phyloP scores from a whole-genome alignment of 2,888 invertebrate species.

The Gasteruption jaculator region DNA sequence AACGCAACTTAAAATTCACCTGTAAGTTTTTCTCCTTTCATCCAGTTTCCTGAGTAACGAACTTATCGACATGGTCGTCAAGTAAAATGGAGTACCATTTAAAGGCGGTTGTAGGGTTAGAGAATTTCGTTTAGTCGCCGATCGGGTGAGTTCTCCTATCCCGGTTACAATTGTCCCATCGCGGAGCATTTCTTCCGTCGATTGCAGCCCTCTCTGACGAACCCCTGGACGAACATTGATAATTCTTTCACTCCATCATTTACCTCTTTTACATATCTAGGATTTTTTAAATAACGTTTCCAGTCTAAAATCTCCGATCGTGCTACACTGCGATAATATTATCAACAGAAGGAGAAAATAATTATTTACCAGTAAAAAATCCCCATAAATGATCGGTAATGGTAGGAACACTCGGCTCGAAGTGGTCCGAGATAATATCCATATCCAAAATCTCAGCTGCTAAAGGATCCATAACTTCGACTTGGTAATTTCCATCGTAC shows the following conservation, averaged over 20 bases:
- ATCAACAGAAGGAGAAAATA: too few species aligned
- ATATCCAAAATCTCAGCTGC: conserved; percentile 72
- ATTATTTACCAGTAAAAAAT: conserved; percentile 63
- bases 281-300: conserved; percentile 4
- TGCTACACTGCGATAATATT: too few species aligned
- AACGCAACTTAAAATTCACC: conserved; percentile 51
- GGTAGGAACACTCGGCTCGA: conserved; percentile 72
- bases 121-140: conserved; percentile 58
- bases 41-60: conserved; percentile 71
- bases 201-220: conserved; percentile 77
- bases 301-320: neutral
- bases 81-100: conserved; percentile 67
- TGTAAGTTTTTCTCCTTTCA: conserved; percentile 65
- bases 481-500: conserved; percentile 57
- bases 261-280: too few species aligned
- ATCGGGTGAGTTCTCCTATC: conserved; percentile 69
- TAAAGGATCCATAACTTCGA: conserved; percentile 73
- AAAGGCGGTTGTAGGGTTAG: conserved; percentile 71
- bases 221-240: conserved; percentile 55
- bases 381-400: conserved; percentile 80
- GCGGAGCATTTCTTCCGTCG: conserved; percentile 81
- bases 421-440: conserved; percentile 79
- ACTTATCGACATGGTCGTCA: conserved; percentile 75
- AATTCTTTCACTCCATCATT: neutral
- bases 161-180: conserved; percentile 76